Evolutionary conservation across 2,113 vertebrate species (phyloP).

Genomic region (Microcebus griseorufus): DNA sequence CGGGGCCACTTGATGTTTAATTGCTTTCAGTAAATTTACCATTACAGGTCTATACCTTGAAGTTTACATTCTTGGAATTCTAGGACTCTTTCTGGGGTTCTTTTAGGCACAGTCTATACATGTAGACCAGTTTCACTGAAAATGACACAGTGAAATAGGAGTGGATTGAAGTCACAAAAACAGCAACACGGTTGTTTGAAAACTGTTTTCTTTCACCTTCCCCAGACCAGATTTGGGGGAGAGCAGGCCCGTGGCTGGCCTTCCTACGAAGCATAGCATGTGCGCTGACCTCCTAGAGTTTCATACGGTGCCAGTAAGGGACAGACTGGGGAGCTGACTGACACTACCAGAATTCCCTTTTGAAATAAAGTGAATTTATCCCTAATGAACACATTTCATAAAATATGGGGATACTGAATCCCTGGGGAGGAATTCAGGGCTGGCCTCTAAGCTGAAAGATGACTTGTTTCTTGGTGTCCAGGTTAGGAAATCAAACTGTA

Average conservation of each 20-base stretch:
- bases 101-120: constrained; percentile 17
- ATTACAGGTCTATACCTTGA: constrained; percentile 11
- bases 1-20: constrained; percentile 40
- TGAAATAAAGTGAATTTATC: not conserved
- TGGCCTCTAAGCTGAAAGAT: not conserved
- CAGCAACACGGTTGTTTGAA: not conserved
- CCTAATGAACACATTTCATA: not conserved
- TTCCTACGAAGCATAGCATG: not conserved
- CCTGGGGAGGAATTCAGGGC: not conserved
- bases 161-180: not conserved
- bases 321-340: not conserved
- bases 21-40: constrained; percentile 19
- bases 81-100: constrained; percentile 56
- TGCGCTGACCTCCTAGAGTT: not conserved
- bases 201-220: not conserved
- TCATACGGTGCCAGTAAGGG: not conserved
- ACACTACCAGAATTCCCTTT: not conserved
- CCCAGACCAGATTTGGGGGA: not conserved
- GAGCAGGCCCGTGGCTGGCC: not conserved
- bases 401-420: not conserved
- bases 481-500: not conserved
- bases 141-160: not conserved
- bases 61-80: constrained; percentile 69
- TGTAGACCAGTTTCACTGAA: not conserved
- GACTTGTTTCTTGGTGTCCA: not conserved